These are phyloP conservation scores for Ditylenchus weischeri DNA, from an alignment of 2,888 invertebrate genomes.

Conservation along the genomic window DNA sequence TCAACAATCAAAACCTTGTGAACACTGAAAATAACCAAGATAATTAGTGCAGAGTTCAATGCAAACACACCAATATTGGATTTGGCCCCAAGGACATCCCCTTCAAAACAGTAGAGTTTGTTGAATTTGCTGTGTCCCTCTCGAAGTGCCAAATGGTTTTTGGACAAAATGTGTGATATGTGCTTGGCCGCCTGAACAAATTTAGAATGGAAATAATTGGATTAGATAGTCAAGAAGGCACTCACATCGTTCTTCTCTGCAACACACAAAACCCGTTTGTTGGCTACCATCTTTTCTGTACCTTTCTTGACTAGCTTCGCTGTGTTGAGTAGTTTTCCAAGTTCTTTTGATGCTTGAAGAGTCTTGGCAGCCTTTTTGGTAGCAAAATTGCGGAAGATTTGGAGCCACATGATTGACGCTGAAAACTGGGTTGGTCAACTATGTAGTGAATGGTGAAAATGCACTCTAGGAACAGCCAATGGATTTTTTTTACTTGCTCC, in stretches of 20 bases:
- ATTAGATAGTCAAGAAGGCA: slow-evolving; percentile 73
- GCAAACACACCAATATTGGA: slow-evolving; percentile 5
- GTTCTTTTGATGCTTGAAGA: too few relatives aligned
- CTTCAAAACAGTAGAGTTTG: slow-evolving; percentile 90
- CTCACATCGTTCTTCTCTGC: slow-evolving; percentile 94
- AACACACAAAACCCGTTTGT: slow-evolving; percentile 72
- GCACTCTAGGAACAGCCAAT: too few relatives aligned
- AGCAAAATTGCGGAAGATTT: too few relatives aligned
- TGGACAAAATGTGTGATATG: slow-evolving; percentile 63
- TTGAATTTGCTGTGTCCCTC: slow-evolving; percentile 86
- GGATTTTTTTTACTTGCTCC: too few relatives aligned
- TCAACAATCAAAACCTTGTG: too few relatives aligned
- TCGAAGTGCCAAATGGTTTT: slow-evolving; percentile 66
- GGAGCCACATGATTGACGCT: too few relatives aligned
- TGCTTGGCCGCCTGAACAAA: slow-evolving; percentile 2
- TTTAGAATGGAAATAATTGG: slow-evolving; percentile 68
- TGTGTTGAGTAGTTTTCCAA: neutral
- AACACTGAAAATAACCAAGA: neutral
- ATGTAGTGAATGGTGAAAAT: too few relatives aligned
- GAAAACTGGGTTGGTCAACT: too few relatives aligned
- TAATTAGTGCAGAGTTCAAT: neutral
- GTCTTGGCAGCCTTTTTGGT: too few relatives aligned
- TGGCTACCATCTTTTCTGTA: slow-evolving; percentile 3
- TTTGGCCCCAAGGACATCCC: slow-evolving; percentile 58
- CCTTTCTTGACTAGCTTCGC: neutral